These are phyloP conservation scores for Chaetura pelagica DNA, from an alignment of 2,113 vertebrate genomes.

Conservation along the genomic window DNA sequence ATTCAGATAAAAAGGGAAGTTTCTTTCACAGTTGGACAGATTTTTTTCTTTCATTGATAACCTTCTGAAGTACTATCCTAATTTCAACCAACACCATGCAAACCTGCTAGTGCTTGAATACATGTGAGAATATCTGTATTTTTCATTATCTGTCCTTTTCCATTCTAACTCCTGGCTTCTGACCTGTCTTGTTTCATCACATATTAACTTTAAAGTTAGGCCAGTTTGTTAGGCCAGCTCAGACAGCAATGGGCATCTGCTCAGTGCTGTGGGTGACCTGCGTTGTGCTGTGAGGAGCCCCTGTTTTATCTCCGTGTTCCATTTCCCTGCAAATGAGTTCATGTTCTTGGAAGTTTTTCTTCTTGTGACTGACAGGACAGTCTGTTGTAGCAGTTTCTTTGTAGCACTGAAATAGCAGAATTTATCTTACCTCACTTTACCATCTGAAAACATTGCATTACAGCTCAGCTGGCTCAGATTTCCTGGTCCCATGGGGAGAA, in stretches of 20 bases:
- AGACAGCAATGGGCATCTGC: neutral
- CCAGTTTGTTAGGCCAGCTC: neutral
- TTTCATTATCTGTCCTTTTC: neutral
- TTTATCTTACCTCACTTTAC: neutral
- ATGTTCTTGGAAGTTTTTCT: constrained; percentile 10
- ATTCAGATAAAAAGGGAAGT: neutral
- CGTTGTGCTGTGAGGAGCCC: neutral
- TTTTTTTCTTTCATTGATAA: neutral
- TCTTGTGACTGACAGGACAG: constrained; percentile 7
- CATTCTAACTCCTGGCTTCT: neutral
- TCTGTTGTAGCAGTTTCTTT: neutral
- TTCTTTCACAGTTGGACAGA: neutral
- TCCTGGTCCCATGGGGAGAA: neutral
- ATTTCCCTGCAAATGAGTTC: constrained; percentile 30
- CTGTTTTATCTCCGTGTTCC: neutral
- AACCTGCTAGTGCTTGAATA: neutral
- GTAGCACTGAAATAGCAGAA: neutral
- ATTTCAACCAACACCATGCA: neutral
- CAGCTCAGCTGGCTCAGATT: neutral
- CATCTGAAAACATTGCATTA: neutral
- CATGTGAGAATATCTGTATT: neutral
- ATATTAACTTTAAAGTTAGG: neutral
- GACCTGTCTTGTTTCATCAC: neutral
- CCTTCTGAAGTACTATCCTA: neutral
- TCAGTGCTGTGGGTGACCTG: neutral